Base-by-base conservation (phyloP, 2,888 invertebrate species). In the Gymnosoma rotundatum region DNA sequence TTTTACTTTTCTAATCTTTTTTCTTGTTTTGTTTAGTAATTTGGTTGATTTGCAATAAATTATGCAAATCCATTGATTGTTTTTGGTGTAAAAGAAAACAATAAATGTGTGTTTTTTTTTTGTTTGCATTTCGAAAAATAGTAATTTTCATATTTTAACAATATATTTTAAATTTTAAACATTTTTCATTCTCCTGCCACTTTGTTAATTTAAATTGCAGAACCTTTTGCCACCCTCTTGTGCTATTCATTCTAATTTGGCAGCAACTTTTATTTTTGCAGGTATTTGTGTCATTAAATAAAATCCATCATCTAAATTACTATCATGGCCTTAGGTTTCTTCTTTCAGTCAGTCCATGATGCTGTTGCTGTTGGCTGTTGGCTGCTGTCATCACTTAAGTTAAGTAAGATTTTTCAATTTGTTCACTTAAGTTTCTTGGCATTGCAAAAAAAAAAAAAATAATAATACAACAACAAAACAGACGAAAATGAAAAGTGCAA, bases 261-360 rank as follows among this genome's bases (percentile, higher is more conserved):
- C 61, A 48, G 54, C 7, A 38, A 14, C 52, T 36, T 20, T 58
- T 48, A 18, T 63, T 20, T 32, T 73, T 70, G 42, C 58, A 73
- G 64, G 50, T 70, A 66, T 75, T 73, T 63, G 72, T 67, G 86
- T 88, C 89, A 90, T 90, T 90, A 90, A 88, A 88, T 85, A 87
- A 88, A 90, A 91, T 91, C 90, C 90, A 91, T 90, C 90, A 90
- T 88, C 88, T 69, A 90, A 91, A 91, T 91, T 90, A 88, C 89
- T 88, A 61, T 79, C 48, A 67, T 67, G 61, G 83, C 72, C 83
- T 66, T 45, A 78, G 74, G 78, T 64, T 72, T 64, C 45, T 63
- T 42, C 50, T 50, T 38, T 21, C 14, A 54, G 16, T 48, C 69
- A 18, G 32, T 12, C 42, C 42, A 42, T 42, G 12, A 42, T 42